Base-by-base conservation (phyloP, 2,797 vertebrate species). In the Fratercula arctica region DNA sequence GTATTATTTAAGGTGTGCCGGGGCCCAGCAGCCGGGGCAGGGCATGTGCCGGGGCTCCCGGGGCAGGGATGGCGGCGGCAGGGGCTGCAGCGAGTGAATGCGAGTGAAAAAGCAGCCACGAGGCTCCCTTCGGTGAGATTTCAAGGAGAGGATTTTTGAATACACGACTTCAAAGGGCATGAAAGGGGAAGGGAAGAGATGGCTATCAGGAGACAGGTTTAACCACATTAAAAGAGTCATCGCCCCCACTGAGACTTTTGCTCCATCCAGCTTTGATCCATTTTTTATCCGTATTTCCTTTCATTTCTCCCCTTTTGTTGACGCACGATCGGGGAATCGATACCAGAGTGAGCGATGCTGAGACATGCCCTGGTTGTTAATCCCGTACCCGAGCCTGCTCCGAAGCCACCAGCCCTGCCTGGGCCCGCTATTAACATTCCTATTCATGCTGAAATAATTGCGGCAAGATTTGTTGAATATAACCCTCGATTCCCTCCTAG, bases 281-380 rank as follows among this genome's bases (percentile, higher is more conserved):
- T 97, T 97, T 97, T 97, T 96, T 83, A 97, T 96, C 92, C 82
- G 7, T 46, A 66, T 94, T 95, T 95, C 95, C 94, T 97, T 97
- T 97, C 94, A 96, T 97, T 97, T 82, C 95, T 90, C 90, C 90
- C 73, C 85, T 94, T 91, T 96, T 90, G 95, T 95, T 93, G 96
- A 54, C 54, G 80, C 90, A 5, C 21, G 31, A 56, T 11, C 93
- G 50, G 86, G 84, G 82, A 94, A 97, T 97, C 90, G 6, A 96
- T 96, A 94, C 18, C 15, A 15, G 85, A 63, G 93, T 6, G 75
- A 89, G 93, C 0, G 72, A 70, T 54, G 64, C 79, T 37, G 81
- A 88, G 95, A 88, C 95, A 92, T 85, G 93, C 78, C 93, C 89
- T 72, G 91, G 11, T 48, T 95, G 76, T 72, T 96, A 95, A 97